Base-by-base conservation (phyloP, 2,888 invertebrate species). In the Spodoptera picta region DNA sequence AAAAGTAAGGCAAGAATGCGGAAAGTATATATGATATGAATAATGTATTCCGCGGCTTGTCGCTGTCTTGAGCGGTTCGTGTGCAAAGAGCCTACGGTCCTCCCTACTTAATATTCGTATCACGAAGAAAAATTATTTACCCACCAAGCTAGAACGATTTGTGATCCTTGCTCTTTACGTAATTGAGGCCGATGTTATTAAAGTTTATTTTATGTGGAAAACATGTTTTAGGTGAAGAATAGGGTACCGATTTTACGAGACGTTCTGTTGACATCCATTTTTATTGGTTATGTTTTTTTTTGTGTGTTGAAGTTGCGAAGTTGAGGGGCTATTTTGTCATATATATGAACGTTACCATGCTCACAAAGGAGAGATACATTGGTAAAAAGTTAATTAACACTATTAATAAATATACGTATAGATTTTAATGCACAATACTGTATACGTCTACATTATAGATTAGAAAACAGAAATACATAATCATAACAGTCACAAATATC, bases 61-160 rank as follows among this genome's bases (percentile, higher is more conserved):
- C 53, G 14, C 50, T 41, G 62, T 47, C 27, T 58, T 23, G 9
- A 50, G 43, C 27, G 10, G 46, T 31, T 54, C 31, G 42, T 73
- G 36, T 50, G 27, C 5, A 4, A 24, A 31, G 2, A 23, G 67
- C 73, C 73, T 72, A 50, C 36, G 36, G 36, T 9, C 27, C 27
- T 36, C 41, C 23, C 36, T 27, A 54, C 54, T 78, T 65, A 70
- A 57, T 63, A 82, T 83, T 76, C 76, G 27, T 59, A 42, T 60
- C 83, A 79, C 79, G 80, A 74, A 70, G 66, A 57, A 72, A 75
- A 73, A 81, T 73, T 83, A 76, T 83, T 83, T 83, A 80, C 76
- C 59, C 75, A 78, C 71, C 54, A 43, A 66, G 59, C 57, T 44
- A 65, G 69, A 79, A 72, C 73, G 80, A 77, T 81, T 77, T 78